These are phyloP conservation scores for Argya squamiceps DNA, from an alignment of 2,797 vertebrate genomes.

Conservation along the genomic window DNA sequence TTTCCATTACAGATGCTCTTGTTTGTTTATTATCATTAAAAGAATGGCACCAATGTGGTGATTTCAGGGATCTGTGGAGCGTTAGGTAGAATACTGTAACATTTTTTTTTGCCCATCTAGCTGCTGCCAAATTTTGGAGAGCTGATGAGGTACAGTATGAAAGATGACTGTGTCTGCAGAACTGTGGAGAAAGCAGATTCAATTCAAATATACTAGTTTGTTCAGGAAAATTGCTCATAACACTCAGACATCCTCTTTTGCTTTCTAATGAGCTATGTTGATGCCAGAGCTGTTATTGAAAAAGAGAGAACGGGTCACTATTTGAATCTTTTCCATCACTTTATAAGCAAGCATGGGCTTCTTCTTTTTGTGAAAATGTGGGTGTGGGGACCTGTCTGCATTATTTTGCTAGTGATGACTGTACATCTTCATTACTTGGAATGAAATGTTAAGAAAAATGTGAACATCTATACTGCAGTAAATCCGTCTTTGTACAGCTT, in stretches of 20 bases:
- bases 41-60: background rate
- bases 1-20: background rate
- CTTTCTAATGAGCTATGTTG: background rate
- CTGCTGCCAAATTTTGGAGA: background rate
- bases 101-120: background rate
- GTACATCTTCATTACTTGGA: background rate
- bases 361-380: background rate
- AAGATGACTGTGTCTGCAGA: background rate
- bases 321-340: background rate
- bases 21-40: background rate
- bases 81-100: background rate
- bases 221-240: background rate
- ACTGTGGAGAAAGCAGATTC: background rate
- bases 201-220: background rate
- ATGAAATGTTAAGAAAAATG: background rate
- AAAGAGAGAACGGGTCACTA: background rate
- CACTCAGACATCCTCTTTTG: background rate
- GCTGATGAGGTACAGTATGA: background rate
- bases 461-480: background rate
- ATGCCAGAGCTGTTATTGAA: background rate
- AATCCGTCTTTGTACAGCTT: background rate
- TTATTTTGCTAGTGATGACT: background rate
- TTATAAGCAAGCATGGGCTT: accelerated
- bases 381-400: background rate
- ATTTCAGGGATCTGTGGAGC: background rate